phyloP scores from a whole-genome alignment of 1,140 invertebrate genomes.

The Scaptomyza pallida region DNA sequence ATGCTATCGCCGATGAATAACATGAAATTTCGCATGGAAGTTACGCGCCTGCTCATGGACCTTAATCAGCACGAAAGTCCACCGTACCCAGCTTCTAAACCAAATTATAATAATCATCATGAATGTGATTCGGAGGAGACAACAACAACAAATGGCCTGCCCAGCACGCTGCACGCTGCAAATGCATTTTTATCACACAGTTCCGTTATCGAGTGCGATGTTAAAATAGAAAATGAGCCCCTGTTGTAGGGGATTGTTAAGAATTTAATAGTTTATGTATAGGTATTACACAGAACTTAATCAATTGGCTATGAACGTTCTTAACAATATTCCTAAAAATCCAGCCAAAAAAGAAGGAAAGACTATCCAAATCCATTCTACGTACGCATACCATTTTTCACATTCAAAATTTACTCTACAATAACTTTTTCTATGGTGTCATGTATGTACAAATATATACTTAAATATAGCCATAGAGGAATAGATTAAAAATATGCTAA shows the following conservation, averaged over 20 bases:
- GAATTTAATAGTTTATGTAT: constrained; percentile 9
- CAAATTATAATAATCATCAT: background rate
- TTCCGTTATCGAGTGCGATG: constrained; percentile 64
- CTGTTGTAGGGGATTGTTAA: constrained; percentile 28
- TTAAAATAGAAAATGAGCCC: constrained; percentile 70
- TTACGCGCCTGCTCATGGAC: constrained; percentile 59
- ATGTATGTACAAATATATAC: background rate
- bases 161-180: constrained; percentile 17
- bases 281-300: background rate
- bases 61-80: constrained; percentile 49
- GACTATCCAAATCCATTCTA: background rate
- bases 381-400: background rate
- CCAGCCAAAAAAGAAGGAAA: background rate
- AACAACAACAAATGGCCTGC: constrained; percentile 19
- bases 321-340: no score
- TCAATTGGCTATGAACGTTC: constrained; percentile 43
- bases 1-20: constrained; percentile 58
- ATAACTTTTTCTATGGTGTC: background rate
- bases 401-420: background rate
- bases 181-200: constrained; percentile 31
- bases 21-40: constrained; percentile 60
- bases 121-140: constrained; percentile 1
- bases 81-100: constrained; percentile 18
- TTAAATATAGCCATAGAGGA: background rate
- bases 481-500: background rate